A percentile compares a stretch with the other conserved stretches of the same genome.
Evolutionary conservation across 2,888 invertebrate genomes (phyloP).

Genomic region (Phalangium opilio): DNA sequence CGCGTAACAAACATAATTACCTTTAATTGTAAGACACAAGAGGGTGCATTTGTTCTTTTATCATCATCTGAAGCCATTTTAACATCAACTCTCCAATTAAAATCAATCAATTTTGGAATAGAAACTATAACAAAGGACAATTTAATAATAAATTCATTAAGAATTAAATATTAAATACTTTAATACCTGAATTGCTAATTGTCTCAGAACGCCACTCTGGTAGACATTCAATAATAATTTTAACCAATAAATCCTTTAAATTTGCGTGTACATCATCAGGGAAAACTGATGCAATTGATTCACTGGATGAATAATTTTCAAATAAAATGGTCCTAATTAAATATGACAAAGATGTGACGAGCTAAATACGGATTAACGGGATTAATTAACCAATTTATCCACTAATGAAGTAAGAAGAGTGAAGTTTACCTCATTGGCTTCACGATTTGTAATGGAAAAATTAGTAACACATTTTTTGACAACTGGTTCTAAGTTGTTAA

Average conservation of each 20-base stretch:
- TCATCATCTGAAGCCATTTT: conserved; percentile 17
- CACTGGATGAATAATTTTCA: conserved; percentile 9
- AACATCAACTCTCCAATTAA: conserved; percentile 16
- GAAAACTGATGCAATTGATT: conserved; percentile 8
- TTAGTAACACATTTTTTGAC: no score
- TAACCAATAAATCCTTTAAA: conserved; percentile 12
- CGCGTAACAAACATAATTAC: conserved; percentile 1
- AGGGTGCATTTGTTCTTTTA: conserved; percentile 13
- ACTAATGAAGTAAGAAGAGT: no score
- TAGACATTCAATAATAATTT: conserved; percentile 12
- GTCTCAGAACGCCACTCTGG: conserved; percentile 8
- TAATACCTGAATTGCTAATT: neutral
- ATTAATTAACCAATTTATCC: no score
- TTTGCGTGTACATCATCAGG: conserved; percentile 15
- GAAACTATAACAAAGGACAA: conserved; percentile 9
- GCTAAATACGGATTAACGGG: no score
- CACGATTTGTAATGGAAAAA: no score
- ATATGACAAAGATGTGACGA: no score
- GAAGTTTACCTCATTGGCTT: no score
- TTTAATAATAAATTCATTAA: neutral
- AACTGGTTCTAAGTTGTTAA: no score
- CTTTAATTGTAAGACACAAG: conserved; percentile 15
- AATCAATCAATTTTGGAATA: conserved; percentile 13
- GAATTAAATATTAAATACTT: neutral
- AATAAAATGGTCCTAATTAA: conserved; percentile 1